phyloP scores from a whole-genome alignment of 2,888 invertebrate species.

The Erynnis tages region DNA sequence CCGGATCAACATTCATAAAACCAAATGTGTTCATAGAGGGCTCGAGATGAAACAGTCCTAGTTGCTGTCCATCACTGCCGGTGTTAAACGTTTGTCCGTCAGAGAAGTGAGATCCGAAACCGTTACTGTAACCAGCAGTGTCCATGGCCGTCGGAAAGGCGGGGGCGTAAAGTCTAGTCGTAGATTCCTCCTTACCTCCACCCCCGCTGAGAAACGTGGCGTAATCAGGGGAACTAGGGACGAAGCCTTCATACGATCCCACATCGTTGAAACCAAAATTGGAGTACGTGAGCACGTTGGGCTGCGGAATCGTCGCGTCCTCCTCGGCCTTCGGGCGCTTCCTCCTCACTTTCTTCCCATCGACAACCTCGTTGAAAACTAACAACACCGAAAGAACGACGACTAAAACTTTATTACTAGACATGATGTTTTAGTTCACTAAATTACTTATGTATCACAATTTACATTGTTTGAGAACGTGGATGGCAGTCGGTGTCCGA shows the following conservation, averaged over 20 bases:
- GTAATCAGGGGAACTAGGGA: slow-evolving; percentile 70
- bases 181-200: slow-evolving; percentile 50
- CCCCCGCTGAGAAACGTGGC: slow-evolving; percentile 51
- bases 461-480: slow-evolving; percentile 68
- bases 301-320: slow-evolving; percentile 59
- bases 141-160: slow-evolving; percentile 68
- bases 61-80: slow-evolving; percentile 46
- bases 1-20: slow-evolving; percentile 46
- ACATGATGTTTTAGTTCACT: slow-evolving; percentile 56
- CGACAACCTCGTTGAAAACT: slow-evolving; percentile 40
- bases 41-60: slow-evolving; percentile 55
- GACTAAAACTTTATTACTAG: slow-evolving; percentile 52
- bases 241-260: slow-evolving; percentile 64
- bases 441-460: slow-evolving; percentile 44
- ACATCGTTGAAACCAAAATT: slow-evolving; percentile 74
- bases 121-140: slow-evolving; percentile 49
- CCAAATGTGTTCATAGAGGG: slow-evolving; percentile 52
- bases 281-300: slow-evolving; percentile 70
- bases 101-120: slow-evolving; percentile 46
- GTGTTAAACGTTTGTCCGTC: slow-evolving; percentile 45
- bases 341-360: slow-evolving; percentile 58
- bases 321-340: slow-evolving; percentile 53
- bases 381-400: slow-evolving; percentile 50
- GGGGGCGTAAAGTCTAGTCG: slow-evolving; percentile 62
- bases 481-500: slow-evolving; percentile 56